Percentiles rank a stretch among this genome's conserved stretches.
Conservation (phyloP, 1,140 invertebrate species). For the Drosophila watanabei region DNA sequence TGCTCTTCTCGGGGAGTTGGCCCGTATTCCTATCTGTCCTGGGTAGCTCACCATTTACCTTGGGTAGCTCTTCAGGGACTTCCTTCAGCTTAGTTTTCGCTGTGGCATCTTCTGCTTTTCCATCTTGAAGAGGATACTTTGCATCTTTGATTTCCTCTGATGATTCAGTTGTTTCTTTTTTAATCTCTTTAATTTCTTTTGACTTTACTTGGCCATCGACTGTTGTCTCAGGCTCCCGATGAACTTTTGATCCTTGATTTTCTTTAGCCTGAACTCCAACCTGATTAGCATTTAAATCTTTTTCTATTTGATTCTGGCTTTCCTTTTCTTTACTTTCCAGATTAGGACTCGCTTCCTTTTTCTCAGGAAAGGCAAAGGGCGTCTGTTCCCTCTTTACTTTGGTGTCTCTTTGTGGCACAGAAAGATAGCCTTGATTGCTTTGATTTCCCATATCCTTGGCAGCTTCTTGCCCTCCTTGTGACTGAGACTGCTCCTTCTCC, state of each 20-base stretch:
- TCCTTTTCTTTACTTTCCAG: neutral
- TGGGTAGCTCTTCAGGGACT: neutral
- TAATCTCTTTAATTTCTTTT: neutral
- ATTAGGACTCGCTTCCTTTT: neutral
- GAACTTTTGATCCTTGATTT: neutral
- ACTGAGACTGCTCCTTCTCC: constrained; percentile 24
- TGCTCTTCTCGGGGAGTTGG: constrained; percentile 32
- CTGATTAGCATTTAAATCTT: neutral
- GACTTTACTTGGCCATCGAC: neutral
- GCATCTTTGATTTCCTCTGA: neutral
- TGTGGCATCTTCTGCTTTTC: neutral
- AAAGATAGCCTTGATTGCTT: neutral
- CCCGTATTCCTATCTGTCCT: neutral
- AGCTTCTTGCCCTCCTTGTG: neutral
- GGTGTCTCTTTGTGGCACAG: constrained; percentile 1
- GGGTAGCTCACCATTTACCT: constrained; percentile 20
- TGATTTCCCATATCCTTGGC: neutral
- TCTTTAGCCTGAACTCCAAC: neutral
- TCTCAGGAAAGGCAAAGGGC: constrained; percentile 16
- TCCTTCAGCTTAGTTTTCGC: neutral
- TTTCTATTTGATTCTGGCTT: neutral
- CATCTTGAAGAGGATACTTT: too few species aligned
- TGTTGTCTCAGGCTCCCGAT: neutral
- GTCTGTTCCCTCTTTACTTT: constrained; percentile 26
- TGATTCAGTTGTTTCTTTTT: neutral